phyloP scores from a whole-genome alignment of 53 echinoderm and acorn worm genomes.

The Echinometra lucunter region DNA sequence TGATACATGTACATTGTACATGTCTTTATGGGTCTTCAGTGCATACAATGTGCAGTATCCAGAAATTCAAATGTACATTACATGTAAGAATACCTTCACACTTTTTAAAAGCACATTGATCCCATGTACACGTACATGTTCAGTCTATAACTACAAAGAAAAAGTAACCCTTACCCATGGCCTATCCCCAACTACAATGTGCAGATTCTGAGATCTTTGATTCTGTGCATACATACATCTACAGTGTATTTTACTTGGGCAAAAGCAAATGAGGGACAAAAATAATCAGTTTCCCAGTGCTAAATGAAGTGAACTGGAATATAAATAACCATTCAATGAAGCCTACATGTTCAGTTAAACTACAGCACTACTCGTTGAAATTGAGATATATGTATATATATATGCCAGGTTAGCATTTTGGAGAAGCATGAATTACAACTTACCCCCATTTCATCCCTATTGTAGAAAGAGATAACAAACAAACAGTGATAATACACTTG shows the following conservation, averaged over 20 bases:
- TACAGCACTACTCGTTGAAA: background rate
- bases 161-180: background rate
- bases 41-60: background rate
- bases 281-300: background rate
- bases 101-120: too few relatives aligned
- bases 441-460: constrained; percentile 41
- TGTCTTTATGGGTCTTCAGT: too few relatives aligned
- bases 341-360: constrained; percentile 16
- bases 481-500: constrained; percentile 1
- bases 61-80: background rate
- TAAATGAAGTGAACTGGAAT: background rate
- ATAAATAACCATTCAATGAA: background rate
- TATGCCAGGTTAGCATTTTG: background rate
- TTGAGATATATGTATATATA: background rate
- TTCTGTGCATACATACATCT: background rate
- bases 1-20: too few relatives aligned
- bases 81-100: background rate
- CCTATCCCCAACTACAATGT: background rate
- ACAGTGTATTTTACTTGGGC: background rate
- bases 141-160: background rate
- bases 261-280: background rate
- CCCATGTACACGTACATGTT: background rate
- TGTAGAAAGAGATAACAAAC: constrained; percentile 1
- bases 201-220: too few relatives aligned
- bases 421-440: constrained; percentile 1